Evolutionary conservation across 2,888 invertebrate genomes (phyloP), one percentile per base, ranked within the genome.

Genomic region (Allophyes oxyacanthae): DNA sequence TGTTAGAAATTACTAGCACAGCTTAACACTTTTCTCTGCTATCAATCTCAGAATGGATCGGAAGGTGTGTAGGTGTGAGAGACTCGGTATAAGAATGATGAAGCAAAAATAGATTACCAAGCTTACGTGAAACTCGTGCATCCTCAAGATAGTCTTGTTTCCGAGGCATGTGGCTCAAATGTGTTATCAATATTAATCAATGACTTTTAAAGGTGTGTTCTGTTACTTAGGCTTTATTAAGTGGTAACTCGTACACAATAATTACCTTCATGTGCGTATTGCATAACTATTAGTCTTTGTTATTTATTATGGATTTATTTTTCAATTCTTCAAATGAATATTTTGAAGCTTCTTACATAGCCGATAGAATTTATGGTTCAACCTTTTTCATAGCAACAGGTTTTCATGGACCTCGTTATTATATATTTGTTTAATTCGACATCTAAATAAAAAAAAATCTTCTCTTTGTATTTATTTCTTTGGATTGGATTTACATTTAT

Each of bases 1-100:
- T 60, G 55, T 75, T 63, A 65, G 49, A 62, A 64, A 56, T 52
- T 58, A 53, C 52, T 58, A 44, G 48, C 41, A 51, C 50, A 49
- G 30, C 42, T 45, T 42, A 55, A 65, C 46, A 50, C 38, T 50
- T 43, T 67, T 40, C 38, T 40, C 25, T 36, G 7, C 42, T 20
- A 25, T 56, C 15, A 32, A 56, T 46, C 46, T 26, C 41, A 51
- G 28, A 28, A 30, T 56, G 20, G 40, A 40, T 46, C 15, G 25
- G 28, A 30, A 37, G 14, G n/a, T 37, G 14, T 40, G 25, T 42
- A 7, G 26, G 7, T 28, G 28, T 34, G 6, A 11, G 11, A 14
- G 1, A 38, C 6, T 20, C 11, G 15, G 9, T 36, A 28, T 15
- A 46, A 26, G 9, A 36, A 15, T 20, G 20, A 42, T 36, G 10